Evolutionary conservation across 2,888 invertebrate genomes (phyloP).

Genomic region (Patella ulyssiponensis): DNA sequence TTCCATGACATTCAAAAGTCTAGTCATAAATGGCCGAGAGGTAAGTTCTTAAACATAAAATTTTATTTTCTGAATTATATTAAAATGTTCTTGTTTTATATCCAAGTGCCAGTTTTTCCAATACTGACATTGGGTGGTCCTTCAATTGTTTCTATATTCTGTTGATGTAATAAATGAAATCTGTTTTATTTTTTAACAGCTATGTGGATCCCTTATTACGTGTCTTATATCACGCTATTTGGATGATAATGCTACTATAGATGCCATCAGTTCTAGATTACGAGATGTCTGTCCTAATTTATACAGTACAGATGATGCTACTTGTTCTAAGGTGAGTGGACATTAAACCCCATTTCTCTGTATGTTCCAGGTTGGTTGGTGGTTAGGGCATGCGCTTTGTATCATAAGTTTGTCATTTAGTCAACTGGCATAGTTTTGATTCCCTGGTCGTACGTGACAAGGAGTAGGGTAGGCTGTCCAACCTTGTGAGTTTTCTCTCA

Average conservation of each 20-base stretch:
- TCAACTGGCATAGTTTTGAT: no score
- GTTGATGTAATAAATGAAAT: background rate
- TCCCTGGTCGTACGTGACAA: no score
- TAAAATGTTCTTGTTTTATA: no score
- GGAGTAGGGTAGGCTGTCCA: no score
- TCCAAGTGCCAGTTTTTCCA: no score
- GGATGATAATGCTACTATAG: slow-evolving; percentile 94
- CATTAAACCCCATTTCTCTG: no score
- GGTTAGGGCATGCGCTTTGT: no score
- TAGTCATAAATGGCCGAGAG: slow-evolving; percentile 85
- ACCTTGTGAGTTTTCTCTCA: no score
- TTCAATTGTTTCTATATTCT: background rate
- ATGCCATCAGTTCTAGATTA: slow-evolving; percentile 88
- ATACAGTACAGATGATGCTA: slow-evolving; percentile 95
- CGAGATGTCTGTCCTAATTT: slow-evolving; percentile 93
- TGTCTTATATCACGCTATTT: slow-evolving; percentile 92
- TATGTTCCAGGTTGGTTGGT: no score
- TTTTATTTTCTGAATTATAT: no score
- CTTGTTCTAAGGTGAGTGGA: slow-evolving; percentile 87
- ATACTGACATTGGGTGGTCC: background rate
- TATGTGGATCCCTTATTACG: slow-evolving; percentile 81
- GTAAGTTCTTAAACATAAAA: slow-evolving; percentile 73
- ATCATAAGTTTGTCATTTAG: no score
- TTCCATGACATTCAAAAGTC: slow-evolving; percentile 79
- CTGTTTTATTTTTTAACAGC: slow-evolving; percentile 46